These are phyloP conservation scores for Heliangelus exortis DNA, from an alignment of 2,797 vertebrate species.

Conservation along the genomic window DNA sequence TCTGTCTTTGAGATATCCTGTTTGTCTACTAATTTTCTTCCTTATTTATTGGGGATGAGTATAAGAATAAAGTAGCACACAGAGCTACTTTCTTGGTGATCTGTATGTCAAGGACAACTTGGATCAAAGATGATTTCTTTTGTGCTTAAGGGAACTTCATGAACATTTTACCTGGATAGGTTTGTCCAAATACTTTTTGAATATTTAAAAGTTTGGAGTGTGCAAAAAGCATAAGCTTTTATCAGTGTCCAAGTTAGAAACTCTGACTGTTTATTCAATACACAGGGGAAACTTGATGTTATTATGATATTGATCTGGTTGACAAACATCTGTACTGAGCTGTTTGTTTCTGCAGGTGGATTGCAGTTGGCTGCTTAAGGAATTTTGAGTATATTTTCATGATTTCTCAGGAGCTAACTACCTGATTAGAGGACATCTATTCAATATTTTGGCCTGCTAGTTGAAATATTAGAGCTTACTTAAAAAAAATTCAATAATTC, in stretches of 20 bases:
- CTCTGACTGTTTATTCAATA: no score
- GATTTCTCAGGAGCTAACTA: background rate
- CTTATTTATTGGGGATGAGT: background rate
- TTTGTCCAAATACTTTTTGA: no score
- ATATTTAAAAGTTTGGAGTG: no score
- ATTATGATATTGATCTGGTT: background rate
- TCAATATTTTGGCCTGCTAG: background rate
- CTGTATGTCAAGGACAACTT: background rate
- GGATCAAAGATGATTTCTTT: background rate
- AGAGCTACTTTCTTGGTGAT: background rate
- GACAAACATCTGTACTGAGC: background rate
- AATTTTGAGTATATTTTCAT: background rate
- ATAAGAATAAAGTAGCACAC: background rate
- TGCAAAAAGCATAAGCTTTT: no score
- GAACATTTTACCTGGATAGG: no score
- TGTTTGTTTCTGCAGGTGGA: background rate
- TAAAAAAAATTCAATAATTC: background rate
- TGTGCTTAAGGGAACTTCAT: background rate
- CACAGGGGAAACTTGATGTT: background rate
- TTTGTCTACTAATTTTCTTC: background rate
- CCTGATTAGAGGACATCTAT: background rate
- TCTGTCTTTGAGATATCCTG: background rate
- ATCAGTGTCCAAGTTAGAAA: no score
- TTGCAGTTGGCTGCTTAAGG: background rate
- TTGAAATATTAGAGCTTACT: background rate